These are phyloP conservation scores for Tapirus indicus DNA, from an alignment of 2,797 vertebrate species.

Conservation along the genomic window DNA sequence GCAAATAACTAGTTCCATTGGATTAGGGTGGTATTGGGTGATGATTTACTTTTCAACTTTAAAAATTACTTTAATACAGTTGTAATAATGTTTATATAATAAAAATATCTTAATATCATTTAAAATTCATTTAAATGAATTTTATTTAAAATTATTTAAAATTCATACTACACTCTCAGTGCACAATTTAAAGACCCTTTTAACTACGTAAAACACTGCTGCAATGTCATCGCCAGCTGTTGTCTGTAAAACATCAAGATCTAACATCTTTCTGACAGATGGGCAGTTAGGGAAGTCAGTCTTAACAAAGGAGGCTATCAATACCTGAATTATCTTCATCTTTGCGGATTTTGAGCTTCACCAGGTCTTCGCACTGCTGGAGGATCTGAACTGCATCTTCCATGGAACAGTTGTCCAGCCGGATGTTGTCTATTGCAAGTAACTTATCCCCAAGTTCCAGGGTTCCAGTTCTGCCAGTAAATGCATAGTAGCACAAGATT, in stretches of 20 bases:
- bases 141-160: constrained; percentile 31
- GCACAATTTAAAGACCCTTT: constrained; percentile 14
- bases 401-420: constrained; percentile 98
- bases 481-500: constrained; percentile 13
- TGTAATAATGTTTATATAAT: background rate
- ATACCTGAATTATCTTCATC: constrained; percentile 99
- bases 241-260: background rate
- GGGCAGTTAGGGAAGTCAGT: constrained; percentile 25
- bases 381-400: constrained; percentile 99
- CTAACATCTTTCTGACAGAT: constrained; percentile 25
- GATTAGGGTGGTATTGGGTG: background rate
- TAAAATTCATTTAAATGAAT: too few species aligned
- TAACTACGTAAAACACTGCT: background rate
- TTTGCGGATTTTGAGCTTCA: constrained; percentile 98
- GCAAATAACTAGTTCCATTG: background rate
- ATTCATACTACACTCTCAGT: background rate
- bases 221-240: background rate
- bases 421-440: constrained; percentile 97
- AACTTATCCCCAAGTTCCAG: constrained; percentile 97
- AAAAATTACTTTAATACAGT: constrained; percentile 20
- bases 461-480: constrained; percentile 94
- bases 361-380: constrained; percentile 98
- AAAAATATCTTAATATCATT: constrained; percentile 24
- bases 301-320: constrained; percentile 50
- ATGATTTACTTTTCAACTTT: constrained; percentile 25